Base-by-base conservation (phyloP, 2,797 vertebrate species). In the Simalia tracyae region DNA sequence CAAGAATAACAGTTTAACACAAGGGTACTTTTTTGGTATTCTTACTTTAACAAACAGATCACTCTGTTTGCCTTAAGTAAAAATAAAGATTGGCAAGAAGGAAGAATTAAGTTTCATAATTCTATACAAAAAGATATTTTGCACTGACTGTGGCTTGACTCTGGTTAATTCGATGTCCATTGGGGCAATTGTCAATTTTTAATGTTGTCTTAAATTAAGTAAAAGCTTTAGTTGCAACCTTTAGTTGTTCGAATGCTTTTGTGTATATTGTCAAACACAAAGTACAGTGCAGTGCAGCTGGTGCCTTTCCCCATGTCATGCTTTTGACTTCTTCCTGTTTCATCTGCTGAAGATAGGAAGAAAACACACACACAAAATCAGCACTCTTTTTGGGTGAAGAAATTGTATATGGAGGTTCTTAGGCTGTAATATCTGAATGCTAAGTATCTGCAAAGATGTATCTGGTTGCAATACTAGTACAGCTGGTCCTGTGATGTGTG, bases 21-120 rank as follows among this genome's bases (percentile, higher is more conserved):
- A 28, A 93, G 54, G 85, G 90, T 84, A 72, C 85, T 50, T 66
- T 95, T 94, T 12, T 2, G 91, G 87, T 88, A 56, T 17, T 91
- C 93, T 56, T 85, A 31, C 31, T 94, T 88, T 76, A 93, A 93
- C 89, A 90, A 94, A 63, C 85, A 92, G 93, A 89, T 90, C 36
- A 91, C 87, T 17, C 26, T 95, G 50, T 94, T 84, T 84, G 24
- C 91, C 81, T 68, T 84, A 28, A 95, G 59, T 4, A n/a, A 90
- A 96, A 86, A 91, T 64, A 89, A 5, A 76, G 6, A 56, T 0
- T 1, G 91, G 46, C 84, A 76, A 87, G 22, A 89, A 87, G 85
- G 22, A 90, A 95, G 90, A 92, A 91, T 68, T 88, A 88, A n/a
- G 19, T 90, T 91, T 76, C 87, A n/a, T 54, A 12, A 0, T 81